A percentile compares a stretch with the other conserved stretches of the same genome.
phyloP scores from a whole-genome alignment of 2,888 invertebrate genomes.

The Argyra leucocephala region DNA sequence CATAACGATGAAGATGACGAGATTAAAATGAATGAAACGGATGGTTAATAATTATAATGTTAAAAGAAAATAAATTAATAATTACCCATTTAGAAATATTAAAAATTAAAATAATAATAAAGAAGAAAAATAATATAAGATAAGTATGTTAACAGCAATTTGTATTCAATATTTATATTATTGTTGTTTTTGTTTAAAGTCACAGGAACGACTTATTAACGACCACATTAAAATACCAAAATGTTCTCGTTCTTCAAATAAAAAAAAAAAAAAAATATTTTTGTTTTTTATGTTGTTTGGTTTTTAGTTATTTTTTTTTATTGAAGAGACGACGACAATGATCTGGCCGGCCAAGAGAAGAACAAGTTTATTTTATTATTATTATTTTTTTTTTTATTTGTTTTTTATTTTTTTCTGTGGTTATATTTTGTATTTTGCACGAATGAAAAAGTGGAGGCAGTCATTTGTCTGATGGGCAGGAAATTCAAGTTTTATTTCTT shows the following conservation, averaged over 20 bases:
- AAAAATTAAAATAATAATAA: neutral
- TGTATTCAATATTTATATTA: no score
- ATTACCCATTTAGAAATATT: neutral
- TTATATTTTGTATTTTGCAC: constrained; percentile 21
- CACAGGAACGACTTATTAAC: no score
- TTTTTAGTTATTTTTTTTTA: neutral
- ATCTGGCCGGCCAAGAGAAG: no score
- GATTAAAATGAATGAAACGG: neutral
- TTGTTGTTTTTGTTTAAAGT: no score
- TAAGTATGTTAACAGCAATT: no score
- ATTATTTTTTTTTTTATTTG: neutral
- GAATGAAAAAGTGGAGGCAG: constrained; percentile 29
- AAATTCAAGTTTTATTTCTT: constrained; percentile 26
- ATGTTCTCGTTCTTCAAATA: no score
- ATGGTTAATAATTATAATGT: constrained; percentile 3
- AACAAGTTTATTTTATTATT: neutral
- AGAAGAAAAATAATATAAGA: neutral
- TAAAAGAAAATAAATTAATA: neutral
- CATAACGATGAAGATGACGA: no score
- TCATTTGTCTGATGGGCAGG: constrained; percentile 28
- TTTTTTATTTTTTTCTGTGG: neutral
- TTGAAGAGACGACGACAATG: no score
- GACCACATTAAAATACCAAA: no score
- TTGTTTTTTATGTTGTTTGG: neutral
- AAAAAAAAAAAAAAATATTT: no score